Conservation (phyloP, 2,113 vertebrate genomes). For the Sphyrna mokarran region DNA sequence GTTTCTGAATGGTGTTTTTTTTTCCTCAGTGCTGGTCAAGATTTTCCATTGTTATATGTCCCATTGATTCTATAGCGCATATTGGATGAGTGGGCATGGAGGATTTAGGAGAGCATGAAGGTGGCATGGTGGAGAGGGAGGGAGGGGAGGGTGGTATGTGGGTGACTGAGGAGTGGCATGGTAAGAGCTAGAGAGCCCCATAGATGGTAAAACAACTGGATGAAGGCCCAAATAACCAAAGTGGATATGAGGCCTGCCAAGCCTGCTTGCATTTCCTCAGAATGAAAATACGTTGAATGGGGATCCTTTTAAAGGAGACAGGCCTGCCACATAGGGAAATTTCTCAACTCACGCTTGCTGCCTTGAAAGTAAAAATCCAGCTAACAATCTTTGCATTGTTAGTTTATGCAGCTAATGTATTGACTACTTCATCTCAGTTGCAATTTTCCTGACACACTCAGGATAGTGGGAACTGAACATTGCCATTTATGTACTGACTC, state of each 20-base stretch:
- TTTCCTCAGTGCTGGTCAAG: background rate
- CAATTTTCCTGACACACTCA: background rate
- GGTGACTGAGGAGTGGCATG: background rate
- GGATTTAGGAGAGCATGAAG: background rate
- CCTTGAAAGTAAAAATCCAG: no score
- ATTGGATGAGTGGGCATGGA: background rate
- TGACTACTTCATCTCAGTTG: background rate
- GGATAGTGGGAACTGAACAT: background rate
- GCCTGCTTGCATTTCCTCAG: no score
- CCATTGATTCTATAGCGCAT: background rate
- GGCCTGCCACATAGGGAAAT: no score
- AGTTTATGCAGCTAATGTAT: background rate
- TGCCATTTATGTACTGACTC: background rate
- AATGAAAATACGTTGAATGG: no score
- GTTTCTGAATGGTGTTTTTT: background rate
- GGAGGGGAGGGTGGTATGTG: no score
- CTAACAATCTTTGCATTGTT: background rate
- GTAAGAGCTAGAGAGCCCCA: no score
- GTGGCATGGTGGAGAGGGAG: background rate
- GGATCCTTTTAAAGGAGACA: no score
- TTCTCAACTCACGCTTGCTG: no score
- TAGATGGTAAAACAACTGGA: no score
- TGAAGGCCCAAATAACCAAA: no score
- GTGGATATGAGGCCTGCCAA: no score
- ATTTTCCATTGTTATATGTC: background rate